Conservation (phyloP, 2,888 invertebrate genomes). For the Plutella xylostella region DNA sequence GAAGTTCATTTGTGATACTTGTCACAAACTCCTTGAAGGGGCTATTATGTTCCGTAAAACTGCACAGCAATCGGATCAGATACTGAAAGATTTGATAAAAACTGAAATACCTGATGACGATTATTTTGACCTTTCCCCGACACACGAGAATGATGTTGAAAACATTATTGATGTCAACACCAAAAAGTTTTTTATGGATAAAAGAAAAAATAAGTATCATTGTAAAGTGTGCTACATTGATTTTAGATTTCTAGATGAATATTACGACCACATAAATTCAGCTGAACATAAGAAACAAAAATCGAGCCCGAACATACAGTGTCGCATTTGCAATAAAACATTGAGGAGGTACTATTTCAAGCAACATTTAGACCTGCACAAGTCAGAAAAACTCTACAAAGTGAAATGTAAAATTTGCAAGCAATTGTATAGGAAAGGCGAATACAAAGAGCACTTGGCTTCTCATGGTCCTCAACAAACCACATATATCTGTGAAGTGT, state of each 20-base stretch:
- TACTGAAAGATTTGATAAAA: conserved; percentile 18
- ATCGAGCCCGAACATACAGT: conserved; percentile 8
- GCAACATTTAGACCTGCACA: conserved; percentile 13
- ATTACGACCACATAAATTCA: conserved; percentile 4
- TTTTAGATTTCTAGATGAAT: conserved; percentile 4
- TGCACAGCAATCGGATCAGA: conserved; percentile 30
- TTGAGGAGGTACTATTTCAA: conserved; percentile 11
- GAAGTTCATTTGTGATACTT: conserved; percentile 33
- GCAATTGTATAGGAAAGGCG: conserved; percentile 14
- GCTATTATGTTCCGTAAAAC: conserved; percentile 34
- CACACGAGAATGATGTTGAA: background rate
- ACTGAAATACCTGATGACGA: conserved; percentile 1
- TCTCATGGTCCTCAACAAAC: conserved; percentile 23
- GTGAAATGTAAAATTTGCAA: conserved; percentile 16
- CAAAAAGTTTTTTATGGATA: conserved; percentile 6
- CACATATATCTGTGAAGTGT: conserved; percentile 37
- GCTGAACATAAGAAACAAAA: conserved; percentile 7
- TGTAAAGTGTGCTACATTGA: conserved; percentile 8
- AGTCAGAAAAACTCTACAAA: conserved; percentile 10
- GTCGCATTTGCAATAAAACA: conserved; percentile 13
- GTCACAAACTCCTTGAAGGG: conserved; percentile 28
- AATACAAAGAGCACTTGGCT: conserved; percentile 14
- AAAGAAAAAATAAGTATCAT: conserved; percentile 6
- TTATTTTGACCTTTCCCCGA: background rate
- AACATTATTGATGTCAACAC: conserved; percentile 5